A percentile compares a stretch with the other conserved stretches of the same genome.
These are phyloP conservation scores for Epinephelus cyanopodus DNA, from an alignment of 2,113 vertebrate species.

Conservation along the genomic window DNA sequence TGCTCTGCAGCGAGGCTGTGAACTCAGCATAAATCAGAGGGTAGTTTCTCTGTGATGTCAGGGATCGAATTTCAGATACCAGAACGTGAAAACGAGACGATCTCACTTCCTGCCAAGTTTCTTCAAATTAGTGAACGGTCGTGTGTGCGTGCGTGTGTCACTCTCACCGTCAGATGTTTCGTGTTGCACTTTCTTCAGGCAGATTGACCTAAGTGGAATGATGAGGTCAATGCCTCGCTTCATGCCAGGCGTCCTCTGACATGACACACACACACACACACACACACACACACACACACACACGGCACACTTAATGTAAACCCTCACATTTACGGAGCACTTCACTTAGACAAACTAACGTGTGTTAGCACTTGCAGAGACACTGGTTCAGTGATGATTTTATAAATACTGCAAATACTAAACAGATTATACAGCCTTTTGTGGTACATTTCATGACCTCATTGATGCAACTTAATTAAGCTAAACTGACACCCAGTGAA, in stretches of 20 bases:
- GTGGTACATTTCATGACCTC: neutral
- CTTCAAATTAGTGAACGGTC: slow-evolving; percentile 6
- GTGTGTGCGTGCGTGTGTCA: slow-evolving; percentile 3
- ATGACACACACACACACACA: slow-evolving; percentile 13
- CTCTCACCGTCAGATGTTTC: slow-evolving; percentile 66
- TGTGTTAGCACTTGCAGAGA: slow-evolving; percentile 7
- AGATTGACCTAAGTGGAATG: slow-evolving; percentile 61
- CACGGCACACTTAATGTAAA: slow-evolving; percentile 1
- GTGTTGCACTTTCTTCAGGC: slow-evolving; percentile 57
- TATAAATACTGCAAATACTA: neutral
- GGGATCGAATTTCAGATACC: slow-evolving; percentile 57
- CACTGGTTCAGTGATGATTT: neutral
- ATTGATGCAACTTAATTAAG: neutral
- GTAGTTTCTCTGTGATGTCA: slow-evolving; percentile 61
- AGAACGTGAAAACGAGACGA: slow-evolving; percentile 43
- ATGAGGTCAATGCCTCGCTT: slow-evolving; percentile 75
- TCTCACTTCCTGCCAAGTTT: slow-evolving; percentile 50
- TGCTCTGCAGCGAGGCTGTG: slow-evolving; percentile 41
- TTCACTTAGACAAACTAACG: slow-evolving; percentile 3
- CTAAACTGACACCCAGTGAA: neutral
- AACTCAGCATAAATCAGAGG: slow-evolving; percentile 60
- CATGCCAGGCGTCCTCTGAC: slow-evolving; percentile 44
- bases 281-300: slow-evolving; percentile 5
- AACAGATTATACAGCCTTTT: slow-evolving; percentile 7
- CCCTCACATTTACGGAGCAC: slow-evolving; percentile 10